Base-by-base conservation (phyloP, 2,797 vertebrate genomes). In the Tapirus indicus region DNA sequence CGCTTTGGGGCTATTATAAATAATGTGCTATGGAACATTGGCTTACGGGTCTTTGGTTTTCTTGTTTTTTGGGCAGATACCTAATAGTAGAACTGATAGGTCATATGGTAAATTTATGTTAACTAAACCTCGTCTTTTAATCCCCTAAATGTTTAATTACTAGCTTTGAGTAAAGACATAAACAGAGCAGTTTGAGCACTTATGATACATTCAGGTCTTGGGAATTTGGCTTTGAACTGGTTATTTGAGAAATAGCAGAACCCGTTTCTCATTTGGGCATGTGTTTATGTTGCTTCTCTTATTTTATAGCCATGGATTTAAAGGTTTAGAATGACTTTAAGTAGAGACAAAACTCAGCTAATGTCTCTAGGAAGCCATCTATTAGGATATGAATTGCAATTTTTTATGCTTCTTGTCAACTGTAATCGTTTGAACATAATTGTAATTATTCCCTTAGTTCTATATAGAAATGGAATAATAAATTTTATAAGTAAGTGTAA, bases 391-490 rank as follows among this genome's bases (percentile, higher is more conserved):
- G 64, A n/a, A 52, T 62, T 79, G 71, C 52, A 93, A 66, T 66
- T 89, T 94, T 83, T 83, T 80, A 78, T 87, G 52, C 62, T 49
- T 32, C 84, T 94, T 95, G 7, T 64, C 49, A 86, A 25, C 52
- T 86, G 17, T 78, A 89, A 69, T 85, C 88, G 54, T 74, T 95
- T 79, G 54, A 92, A 69, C 87, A 62, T 88, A 29, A 78, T 77
- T 88, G 23, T 66, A 60, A 41, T 93, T 90, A 35, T 72, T 71
- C 74, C 49, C 10, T 47, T 83, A 60, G 79, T 79, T 88, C 58
- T 93, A 6, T 88, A 12, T 88, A 69, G 47, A 88, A 68, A 88
- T 38, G 32, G 52, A 41, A 74, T 27, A 41, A 38, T 74, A 62
- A 44, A 20, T 75, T 27, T 84, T 91, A 56, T 56, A 90, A 68